Evolutionary conservation across 2,888 invertebrate genomes (phyloP).

Genomic region (Metalampra italica): DNA sequence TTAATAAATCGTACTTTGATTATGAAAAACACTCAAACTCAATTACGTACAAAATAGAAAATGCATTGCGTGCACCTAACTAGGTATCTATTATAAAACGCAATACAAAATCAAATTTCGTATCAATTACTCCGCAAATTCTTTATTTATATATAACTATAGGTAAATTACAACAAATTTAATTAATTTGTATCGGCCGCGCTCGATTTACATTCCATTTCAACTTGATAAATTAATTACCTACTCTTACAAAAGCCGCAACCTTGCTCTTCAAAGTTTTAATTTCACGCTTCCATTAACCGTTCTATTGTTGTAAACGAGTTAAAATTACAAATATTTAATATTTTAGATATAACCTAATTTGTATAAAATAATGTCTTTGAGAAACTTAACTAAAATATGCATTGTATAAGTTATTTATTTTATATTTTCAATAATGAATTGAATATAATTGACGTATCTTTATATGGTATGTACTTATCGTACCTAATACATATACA

Average conservation of each 20-base stretch:
- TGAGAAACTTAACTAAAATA: too few species aligned
- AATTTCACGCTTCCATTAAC: background rate
- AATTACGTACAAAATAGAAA: background rate
- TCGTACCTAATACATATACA: too few species aligned
- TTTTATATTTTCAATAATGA: too few species aligned
- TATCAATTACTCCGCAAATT: background rate
- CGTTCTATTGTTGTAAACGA: background rate
- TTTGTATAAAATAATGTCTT: too few species aligned
- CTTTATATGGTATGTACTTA: too few species aligned
- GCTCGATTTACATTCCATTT: conserved; percentile 8
- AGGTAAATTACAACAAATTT: background rate
- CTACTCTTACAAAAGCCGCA: background rate
- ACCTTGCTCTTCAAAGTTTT: conserved; percentile 1
- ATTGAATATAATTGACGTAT: too few species aligned
- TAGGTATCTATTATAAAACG: background rate
- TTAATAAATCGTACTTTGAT: too few species aligned
- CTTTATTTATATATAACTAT: background rate
- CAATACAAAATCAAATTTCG: background rate
- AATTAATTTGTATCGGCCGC: conserved; percentile 1
- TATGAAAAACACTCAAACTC: too few species aligned
- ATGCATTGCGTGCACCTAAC: background rate
- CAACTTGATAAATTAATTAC: conserved; percentile 4
- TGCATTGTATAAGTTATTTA: too few species aligned
- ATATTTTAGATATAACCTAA: background rate
- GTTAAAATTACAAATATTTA: background rate